Percentiles rank a stretch among this genome's conserved stretches.
Conservation (phyloP, 2,113 vertebrate genomes). For the Rhodinocichla rosea region DNA sequence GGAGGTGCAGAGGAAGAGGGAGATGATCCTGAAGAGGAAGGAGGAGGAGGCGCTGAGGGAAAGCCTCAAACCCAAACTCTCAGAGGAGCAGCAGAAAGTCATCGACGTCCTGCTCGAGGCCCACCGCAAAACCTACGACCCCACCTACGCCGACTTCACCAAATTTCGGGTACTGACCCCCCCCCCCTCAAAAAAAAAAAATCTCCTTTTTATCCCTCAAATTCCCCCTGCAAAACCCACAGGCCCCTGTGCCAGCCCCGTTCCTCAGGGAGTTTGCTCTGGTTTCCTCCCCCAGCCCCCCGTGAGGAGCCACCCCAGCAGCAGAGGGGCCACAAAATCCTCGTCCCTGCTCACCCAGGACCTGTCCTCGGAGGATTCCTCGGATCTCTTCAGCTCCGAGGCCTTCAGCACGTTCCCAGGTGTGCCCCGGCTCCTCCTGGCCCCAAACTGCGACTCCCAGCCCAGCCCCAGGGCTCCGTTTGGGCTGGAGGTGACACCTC, state of each 20-base stretch:
- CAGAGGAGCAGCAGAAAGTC: constrained; percentile 86
- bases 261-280: background rate
- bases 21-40: constrained; percentile 93
- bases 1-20: constrained; percentile 95
- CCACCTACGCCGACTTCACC: constrained; percentile 89
- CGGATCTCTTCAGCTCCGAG: constrained; percentile 74
- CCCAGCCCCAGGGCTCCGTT: fast-evolving
- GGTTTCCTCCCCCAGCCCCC: constrained; percentile 79
- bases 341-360: constrained; percentile 74
- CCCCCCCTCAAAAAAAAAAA: too few relatives aligned
- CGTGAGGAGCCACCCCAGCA: constrained; percentile 62
- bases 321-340: constrained; percentile 62
- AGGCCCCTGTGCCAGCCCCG: fast-evolving
- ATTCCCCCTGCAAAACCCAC: fast-evolving
- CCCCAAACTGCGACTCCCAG: background rate
- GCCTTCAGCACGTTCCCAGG: constrained; percentile 73
- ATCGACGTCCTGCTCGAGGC: constrained; percentile 88
- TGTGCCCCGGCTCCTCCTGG: fast-evolving
- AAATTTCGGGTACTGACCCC: constrained; percentile 82
- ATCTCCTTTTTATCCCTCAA: background rate
- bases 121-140: constrained; percentile 92
- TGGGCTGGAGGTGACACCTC: background rate
- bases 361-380: constrained; percentile 77
- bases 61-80: constrained; percentile 84
- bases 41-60: constrained; percentile 87